These are phyloP conservation scores for Tineola bisselliella DNA, from an alignment of 2,888 invertebrate species.

Conservation along the genomic window DNA sequence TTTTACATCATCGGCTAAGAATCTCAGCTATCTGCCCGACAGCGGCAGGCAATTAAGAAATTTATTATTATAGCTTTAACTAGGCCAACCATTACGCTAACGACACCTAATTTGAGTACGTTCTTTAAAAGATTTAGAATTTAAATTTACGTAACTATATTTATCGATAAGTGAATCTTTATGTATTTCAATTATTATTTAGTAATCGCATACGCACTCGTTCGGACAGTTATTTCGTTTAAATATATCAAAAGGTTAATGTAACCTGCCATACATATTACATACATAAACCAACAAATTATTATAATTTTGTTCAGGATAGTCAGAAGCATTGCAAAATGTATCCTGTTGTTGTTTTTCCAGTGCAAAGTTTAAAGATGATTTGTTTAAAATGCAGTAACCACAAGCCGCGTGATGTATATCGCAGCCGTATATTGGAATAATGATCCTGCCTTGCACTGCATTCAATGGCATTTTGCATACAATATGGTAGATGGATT, in stretches of 20 bases:
- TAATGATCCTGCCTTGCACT: slow-evolving; percentile 64
- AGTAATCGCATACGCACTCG: no score
- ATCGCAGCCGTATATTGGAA: slow-evolving; percentile 61
- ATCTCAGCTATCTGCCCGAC: slow-evolving; percentile 40
- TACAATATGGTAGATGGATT: slow-evolving; percentile 67
- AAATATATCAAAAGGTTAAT: slow-evolving; percentile 1
- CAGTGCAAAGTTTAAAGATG: slow-evolving; percentile 45
- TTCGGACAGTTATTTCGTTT: background rate
- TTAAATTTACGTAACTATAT: background rate
- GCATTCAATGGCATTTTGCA: slow-evolving; percentile 68
- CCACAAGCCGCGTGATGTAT: slow-evolving; percentile 56
- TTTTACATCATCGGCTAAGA: slow-evolving; percentile 54
- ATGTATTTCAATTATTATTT: background rate
- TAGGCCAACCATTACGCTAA: slow-evolving; percentile 50
- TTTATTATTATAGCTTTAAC: slow-evolving; percentile 54
- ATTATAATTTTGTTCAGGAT: slow-evolving; percentile 4
- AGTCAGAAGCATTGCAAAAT: background rate
- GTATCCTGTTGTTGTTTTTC: slow-evolving; percentile 4
- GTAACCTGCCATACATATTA: background rate
- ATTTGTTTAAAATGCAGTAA: slow-evolving; percentile 64
- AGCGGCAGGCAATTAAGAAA: slow-evolving; percentile 54
- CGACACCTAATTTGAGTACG: slow-evolving; percentile 43
- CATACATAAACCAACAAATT: background rate
- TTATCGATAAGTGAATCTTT: background rate
- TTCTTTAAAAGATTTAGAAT: slow-evolving; percentile 15